A percentile compares a stretch with the other conserved stretches of the same genome.
Conservation (phyloP, 2,113 vertebrate species). For the Ornithorhynchus anatinus region DNA sequence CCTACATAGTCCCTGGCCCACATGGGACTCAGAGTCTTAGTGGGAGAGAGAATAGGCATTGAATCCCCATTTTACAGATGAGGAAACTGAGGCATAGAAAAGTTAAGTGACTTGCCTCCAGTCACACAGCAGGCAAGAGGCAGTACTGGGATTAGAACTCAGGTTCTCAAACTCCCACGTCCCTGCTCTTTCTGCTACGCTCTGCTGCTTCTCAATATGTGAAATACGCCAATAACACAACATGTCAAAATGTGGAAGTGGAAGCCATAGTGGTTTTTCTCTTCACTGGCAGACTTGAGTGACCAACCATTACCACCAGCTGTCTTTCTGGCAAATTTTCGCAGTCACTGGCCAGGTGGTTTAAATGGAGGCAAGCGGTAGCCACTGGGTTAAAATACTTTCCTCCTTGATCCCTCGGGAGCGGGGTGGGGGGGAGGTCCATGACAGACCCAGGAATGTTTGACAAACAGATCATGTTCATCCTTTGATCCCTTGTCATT, state of each 20-base stretch:
- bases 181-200: background rate
- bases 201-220: background rate
- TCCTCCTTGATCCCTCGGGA: conserved; percentile 37
- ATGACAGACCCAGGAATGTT: conserved; percentile 46
- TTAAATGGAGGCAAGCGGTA: no score
- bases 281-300: no score
- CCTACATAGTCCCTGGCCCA: no score
- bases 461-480: conserved; percentile 62
- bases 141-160: background rate
- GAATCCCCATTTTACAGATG: no score
- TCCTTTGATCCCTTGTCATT: conserved; percentile 77
- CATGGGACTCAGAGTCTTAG: no score
- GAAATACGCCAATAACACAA: no score
- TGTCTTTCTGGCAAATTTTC: no score
- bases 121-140: background rate
- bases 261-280: no score
- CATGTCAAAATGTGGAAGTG: no score
- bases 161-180: background rate
- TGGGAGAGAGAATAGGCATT: no score
- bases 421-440: conserved; percentile 63
- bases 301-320: no score
- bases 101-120: background rate
- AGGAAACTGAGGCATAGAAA: background rate
- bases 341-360: no score
- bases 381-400: conserved; percentile 49